Percentiles rank a stretch among this genome's conserved stretches.
Evolutionary conservation across 2,888 invertebrate genomes (phyloP).

Genomic region (Galerucella calmariensis): DNA sequence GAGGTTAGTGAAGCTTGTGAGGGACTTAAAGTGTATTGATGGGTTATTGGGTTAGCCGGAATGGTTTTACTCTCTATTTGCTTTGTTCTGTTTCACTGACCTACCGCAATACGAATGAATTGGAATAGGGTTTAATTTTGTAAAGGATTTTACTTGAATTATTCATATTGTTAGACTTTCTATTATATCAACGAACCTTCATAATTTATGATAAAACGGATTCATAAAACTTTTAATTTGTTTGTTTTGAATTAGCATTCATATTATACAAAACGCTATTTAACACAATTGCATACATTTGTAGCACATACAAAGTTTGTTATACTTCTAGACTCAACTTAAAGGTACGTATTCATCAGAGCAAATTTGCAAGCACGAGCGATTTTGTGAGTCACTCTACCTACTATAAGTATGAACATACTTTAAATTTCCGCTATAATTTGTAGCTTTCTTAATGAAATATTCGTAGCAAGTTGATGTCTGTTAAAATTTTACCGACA

Average conservation of each 20-base stretch:
- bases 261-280: no score
- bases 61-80: not conserved
- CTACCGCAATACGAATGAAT: not conserved
- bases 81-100: not conserved
- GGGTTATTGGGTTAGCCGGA: slow-evolving; percentile 13
- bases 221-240: no score
- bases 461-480: not conserved
- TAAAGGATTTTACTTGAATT: not conserved
- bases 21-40: slow-evolving; percentile 4
- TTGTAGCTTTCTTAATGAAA: slow-evolving; percentile 4
- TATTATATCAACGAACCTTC: not conserved
- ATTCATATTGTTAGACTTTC: not conserved
- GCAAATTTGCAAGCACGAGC: no score
- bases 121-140: not conserved
- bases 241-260: no score
- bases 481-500: not conserved
- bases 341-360: no score
- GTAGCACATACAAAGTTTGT: no score
- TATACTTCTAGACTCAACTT: no score
- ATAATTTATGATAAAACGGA: not conserved
- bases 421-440: not conserved
- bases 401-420: no score
- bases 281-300: no score
- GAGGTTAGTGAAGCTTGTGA: not conserved
- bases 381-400: no score